Percentiles rank a stretch among this genome's conserved stretches.
Conservation (phyloP, 2,113 vertebrate species). For the Xyliphius kryptos region DNA sequence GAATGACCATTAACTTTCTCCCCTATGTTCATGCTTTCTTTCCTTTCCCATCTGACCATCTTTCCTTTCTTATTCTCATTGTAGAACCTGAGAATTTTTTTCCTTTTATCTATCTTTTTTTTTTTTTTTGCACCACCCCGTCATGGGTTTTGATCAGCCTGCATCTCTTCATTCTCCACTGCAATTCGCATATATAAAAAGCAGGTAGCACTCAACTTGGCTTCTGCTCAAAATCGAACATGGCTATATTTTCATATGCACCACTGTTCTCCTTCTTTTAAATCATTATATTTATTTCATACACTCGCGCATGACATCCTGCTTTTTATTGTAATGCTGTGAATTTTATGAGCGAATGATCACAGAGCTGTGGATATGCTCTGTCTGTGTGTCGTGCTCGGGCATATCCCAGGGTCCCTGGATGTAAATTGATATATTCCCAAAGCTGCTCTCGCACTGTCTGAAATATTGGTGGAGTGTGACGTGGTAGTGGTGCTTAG, state of each 20-base stretch:
- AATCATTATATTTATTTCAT: constrained; percentile 23
- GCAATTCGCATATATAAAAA: no score
- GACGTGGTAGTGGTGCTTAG: constrained; percentile 49
- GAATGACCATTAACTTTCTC: no score
- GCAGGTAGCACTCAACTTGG: no score
- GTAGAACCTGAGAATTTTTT: no score
- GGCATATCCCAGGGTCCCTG: constrained; percentile 28
- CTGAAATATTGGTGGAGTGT: constrained; percentile 53
- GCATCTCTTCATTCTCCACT: no score
- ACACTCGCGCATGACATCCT: constrained; percentile 17
- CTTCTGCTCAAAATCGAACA: constrained; percentile 11
- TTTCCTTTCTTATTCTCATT: no score
- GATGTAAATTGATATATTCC: constrained; percentile 43
- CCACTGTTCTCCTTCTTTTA: constrained; percentile 19
- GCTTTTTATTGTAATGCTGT: constrained; percentile 26
- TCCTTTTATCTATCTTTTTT: no score
- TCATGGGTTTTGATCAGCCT: no score
- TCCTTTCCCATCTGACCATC: no score
- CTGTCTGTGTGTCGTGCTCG: constrained; percentile 24
- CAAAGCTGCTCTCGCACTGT: constrained; percentile 20
- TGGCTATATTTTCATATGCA: constrained; percentile 8
- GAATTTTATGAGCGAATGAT: constrained; percentile 26
- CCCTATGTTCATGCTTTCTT: no score
- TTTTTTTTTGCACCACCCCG: no score
- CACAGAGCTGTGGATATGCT: constrained; percentile 18